Conservation (phyloP, 2,888 invertebrate genomes). For the Desoria tigrina region DNA sequence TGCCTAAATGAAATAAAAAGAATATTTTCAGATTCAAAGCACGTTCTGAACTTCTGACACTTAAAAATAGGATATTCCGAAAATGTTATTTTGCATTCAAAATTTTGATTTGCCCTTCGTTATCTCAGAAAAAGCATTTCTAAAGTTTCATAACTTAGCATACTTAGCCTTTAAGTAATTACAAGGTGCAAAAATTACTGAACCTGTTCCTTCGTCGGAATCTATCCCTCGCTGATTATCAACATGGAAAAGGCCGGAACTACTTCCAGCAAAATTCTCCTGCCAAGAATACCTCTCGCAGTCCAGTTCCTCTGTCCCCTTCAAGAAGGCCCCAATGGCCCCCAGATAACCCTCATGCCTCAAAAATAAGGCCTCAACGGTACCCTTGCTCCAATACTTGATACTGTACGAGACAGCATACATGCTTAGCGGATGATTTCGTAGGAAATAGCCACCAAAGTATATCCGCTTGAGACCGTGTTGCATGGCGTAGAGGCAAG, state of each 20-base stretch:
- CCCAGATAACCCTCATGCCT: conserved; percentile 72
- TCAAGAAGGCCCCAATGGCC: conserved; percentile 70
- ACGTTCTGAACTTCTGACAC: too few relatives aligned
- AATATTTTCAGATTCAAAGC: neutral
- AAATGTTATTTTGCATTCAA: too few relatives aligned
- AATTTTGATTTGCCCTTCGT: too few relatives aligned
- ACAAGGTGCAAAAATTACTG: neutral
- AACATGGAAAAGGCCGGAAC: conserved; percentile 34
- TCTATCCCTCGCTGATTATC: neutral
- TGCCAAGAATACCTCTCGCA: conserved; percentile 66
- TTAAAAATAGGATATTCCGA: too few relatives aligned
- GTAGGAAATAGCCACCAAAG: conserved; percentile 70
- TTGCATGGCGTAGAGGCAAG: conserved; percentile 68
- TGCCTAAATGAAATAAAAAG: neutral
- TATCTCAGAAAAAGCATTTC: neutral
- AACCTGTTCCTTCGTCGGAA: neutral
- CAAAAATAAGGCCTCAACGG: conserved; percentile 67
- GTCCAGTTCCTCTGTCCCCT: conserved; percentile 63
- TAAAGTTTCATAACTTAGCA: neutral
- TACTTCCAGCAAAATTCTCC: conserved; percentile 66
- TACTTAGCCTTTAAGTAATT: neutral
- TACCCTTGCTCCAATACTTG: conserved; percentile 69
- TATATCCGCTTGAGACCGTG: conserved; percentile 66
- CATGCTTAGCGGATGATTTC: conserved; percentile 71
- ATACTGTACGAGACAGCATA: conserved; percentile 65